Evolutionary conservation across 2,113 vertebrate genomes (phyloP), one percentile per base, ranked within the genome.

Genomic region (Cavia aperea): DNA sequence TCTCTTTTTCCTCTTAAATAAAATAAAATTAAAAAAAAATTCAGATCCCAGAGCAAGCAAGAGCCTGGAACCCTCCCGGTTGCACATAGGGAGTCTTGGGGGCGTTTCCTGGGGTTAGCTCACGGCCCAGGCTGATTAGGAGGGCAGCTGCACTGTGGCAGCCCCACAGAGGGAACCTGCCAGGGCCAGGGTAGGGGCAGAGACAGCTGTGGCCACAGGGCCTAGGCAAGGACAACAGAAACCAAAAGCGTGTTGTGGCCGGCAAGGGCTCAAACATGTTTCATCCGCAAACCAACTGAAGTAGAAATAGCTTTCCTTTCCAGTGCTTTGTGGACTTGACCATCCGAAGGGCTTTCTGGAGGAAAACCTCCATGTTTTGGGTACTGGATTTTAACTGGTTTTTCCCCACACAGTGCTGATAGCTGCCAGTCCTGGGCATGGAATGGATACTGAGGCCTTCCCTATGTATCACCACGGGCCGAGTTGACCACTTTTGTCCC

Each of bases 401-500:
- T 29, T 63, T 65, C 7, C 29, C 36, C 1, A 7, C 54, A 11
- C 6, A 16, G 5, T 66, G 51, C 11, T 29, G 88, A 7, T 2
- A 26, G 49, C 81, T 51, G 81, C n/a, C 75, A 10, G 0, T 46
- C 19, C 2, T 19, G 26, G 14, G 19, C 24, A 46, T 46, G 12
- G 78, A 43, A n/a, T 10, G 51, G 36, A 60, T 72, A 66, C 39
- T 19, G 0, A 2, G 29, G 73, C 49, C 79, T 49, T 66, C 33
- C 26, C 63, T 4, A 5, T 21, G 2, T 1, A 1, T 39, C 1
- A 0, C 23, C 24, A 4, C 4, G 3, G 81, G 12, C 92, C 4
- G 0, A 58, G n/a, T 82, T 1, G 3, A 62, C 56, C 24, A 14
- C 1, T 0, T 0, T 18, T n/a, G 1, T 66, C 60, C 81, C 6